Conservation (phyloP, 1,140 invertebrate genomes). For the Drosophila quadrilineata region DNA sequence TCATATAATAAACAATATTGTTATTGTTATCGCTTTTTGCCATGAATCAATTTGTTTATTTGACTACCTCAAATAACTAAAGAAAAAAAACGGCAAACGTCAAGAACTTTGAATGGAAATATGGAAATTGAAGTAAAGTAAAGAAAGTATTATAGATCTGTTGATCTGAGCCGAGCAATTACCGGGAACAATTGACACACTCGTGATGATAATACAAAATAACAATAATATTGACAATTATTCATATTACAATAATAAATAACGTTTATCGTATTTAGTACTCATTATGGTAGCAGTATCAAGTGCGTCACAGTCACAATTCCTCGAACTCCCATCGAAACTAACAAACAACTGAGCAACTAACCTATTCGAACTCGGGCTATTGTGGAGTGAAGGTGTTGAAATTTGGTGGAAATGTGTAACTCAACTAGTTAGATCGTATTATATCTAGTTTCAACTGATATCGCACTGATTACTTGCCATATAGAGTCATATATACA, state of each 20-base stretch:
- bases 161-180: slow-evolving; percentile 1
- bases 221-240: not conserved
- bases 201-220: not conserved
- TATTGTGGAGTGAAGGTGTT: no score
- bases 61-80: no score
- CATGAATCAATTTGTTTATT: slow-evolving; percentile 3
- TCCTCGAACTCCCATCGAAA: no score
- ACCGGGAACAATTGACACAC: not conserved
- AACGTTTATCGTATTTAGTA: not conserved
- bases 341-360: no score
- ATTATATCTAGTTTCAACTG: no score
- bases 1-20: not conserved
- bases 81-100: slow-evolving; percentile 9
- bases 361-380: no score
- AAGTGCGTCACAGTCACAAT: not conserved
- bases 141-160: no score
- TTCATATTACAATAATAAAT: slow-evolving; percentile 7
- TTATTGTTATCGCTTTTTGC: not conserved
- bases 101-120: not conserved
- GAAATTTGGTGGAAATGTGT: no score
- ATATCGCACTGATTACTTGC: no score
- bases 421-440: no score
- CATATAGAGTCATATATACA: no score
- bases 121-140: no score
- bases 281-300: not conserved